Evolutionary conservation across 2,113 vertebrate genomes (phyloP).

Genomic region (Fregata magnificens): DNA sequence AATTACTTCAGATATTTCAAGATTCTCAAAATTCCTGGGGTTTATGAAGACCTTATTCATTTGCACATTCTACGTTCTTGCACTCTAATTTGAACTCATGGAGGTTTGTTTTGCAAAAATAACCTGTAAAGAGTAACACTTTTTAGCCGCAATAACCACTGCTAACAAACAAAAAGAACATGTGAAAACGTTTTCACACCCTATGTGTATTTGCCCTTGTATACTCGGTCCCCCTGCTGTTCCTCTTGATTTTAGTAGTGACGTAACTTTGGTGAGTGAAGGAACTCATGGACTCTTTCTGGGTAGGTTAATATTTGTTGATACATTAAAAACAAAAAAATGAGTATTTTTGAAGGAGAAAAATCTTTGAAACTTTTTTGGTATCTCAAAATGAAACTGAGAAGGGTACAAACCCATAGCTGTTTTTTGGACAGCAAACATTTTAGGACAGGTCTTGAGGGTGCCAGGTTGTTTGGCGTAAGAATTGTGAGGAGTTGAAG

Average conservation of each 20-base stretch:
- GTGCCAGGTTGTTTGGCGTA: not conserved
- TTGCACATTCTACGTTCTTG: not conserved
- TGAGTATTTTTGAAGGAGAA: not conserved
- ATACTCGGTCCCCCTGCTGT: not conserved
- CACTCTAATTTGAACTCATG: not conserved
- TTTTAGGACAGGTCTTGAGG: not conserved
- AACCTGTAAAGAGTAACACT: not conserved
- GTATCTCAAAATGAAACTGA: not conserved
- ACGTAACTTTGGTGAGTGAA: not conserved
- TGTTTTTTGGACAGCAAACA: not conserved
- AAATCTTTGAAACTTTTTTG: not conserved
- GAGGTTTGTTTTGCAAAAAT: not conserved
- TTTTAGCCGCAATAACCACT: not conserved
- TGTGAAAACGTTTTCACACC: not conserved
- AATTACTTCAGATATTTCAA: not conserved
- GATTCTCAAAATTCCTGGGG: not conserved
- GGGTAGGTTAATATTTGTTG: not conserved
- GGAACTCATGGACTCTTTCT: not conserved
- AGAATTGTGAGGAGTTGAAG: not conserved
- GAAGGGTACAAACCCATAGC: not conserved
- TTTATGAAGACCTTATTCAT: not conserved
- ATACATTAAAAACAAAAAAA: not conserved
- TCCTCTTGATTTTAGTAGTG: not conserved
- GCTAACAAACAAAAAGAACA: not conserved
- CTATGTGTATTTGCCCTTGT: not conserved